Conservation (phyloP, 2,113 vertebrate genomes). For the Macaca fascicularis region T2T-MFA8v1.1 NC_088378.1:141386501-141387000, state of each 20-base stretch:
- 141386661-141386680: neutral
- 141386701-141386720: neutral
- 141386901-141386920: neutral
- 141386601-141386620: no score
- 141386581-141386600: no score
- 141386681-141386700: neutral
- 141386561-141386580: no score
- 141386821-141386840: neutral
- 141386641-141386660: neutral
- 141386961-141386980: no score
- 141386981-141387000: neutral
- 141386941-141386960: neutral
- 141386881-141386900: neutral
- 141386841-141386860: no score
- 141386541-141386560: no score
- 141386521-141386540: no score
- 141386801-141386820: neutral
- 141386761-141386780: neutral
- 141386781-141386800: neutral
- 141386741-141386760: neutral
- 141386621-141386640: neutral
- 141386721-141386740: fast-evolving
- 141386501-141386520: no score
- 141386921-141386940: neutral
- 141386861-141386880: neutral